These are phyloP conservation scores for Mimachlamys varia DNA, from an alignment of 2,888 invertebrate genomes.

Conservation along the genomic window DNA sequence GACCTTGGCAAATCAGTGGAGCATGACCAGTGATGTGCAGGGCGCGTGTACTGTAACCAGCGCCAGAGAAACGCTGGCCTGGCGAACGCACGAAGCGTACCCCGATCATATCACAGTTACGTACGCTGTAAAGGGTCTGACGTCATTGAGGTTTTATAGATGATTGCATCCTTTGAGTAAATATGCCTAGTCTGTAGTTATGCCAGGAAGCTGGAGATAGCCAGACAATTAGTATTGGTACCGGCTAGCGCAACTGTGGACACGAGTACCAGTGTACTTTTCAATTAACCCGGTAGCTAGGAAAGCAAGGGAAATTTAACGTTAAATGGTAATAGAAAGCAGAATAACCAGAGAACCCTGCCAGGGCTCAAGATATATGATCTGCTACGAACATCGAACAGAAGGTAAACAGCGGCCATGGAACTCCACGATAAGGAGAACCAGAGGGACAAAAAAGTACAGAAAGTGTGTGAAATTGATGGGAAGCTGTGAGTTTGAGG, in stretches of 20 bases:
- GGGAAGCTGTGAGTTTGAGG: conserved; percentile 10
- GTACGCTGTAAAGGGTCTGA: not conserved
- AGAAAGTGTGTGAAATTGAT: conserved; percentile 28
- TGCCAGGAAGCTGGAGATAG: conserved; percentile 8
- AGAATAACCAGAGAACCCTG: not conserved
- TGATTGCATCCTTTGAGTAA: conserved; percentile 26
- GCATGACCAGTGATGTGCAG: conserved; percentile 17
- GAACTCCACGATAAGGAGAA: conserved; percentile 24
- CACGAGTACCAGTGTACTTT: conserved; percentile 4
- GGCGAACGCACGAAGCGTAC: not conserved
- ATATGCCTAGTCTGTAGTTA: conserved; percentile 19
- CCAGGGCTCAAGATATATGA: not conserved
- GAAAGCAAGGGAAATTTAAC: not conserved
- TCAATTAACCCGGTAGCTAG: not conserved
- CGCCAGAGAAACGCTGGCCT: not conserved
- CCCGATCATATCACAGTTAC: conserved; percentile 8
- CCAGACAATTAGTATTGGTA: not conserved
- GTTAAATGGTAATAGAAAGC: not conserved
- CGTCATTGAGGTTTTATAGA: conserved; percentile 33
- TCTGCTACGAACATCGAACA: not conserved
- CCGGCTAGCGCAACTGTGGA: not conserved
- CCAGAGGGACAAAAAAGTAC: not conserved
- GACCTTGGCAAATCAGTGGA: not conserved
- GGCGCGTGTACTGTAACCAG: conserved; percentile 2
- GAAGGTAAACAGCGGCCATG: conserved; percentile 4